Conservation (phyloP, 2,888 invertebrate genomes). For the Drosophila kambysellisi region DNA sequence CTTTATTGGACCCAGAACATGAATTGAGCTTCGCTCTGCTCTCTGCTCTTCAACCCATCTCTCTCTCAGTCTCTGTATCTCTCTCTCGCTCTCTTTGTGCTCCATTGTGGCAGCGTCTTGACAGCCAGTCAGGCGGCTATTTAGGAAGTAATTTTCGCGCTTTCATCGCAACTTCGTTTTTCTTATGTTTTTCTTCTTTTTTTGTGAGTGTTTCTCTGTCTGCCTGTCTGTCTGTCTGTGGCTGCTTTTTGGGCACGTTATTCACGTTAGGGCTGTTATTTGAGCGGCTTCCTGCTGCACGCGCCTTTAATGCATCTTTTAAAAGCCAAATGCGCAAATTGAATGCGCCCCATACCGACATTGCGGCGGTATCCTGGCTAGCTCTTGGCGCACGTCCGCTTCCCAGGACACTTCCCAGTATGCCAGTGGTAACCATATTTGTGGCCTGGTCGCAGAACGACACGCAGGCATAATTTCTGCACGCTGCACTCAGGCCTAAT, state of each 20-base stretch:
- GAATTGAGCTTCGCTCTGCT: slow-evolving; percentile 51
- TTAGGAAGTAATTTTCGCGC: slow-evolving; percentile 80
- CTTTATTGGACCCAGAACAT: slow-evolving; percentile 70
- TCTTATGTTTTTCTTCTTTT: slow-evolving; percentile 5
- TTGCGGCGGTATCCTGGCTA: slow-evolving; percentile 58
- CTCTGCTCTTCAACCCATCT: slow-evolving; percentile 19
- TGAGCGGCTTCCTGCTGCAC: slow-evolving; percentile 41
- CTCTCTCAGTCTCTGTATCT: not conserved
- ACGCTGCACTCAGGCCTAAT: slow-evolving; percentile 76
- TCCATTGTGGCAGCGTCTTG: slow-evolving; percentile 51
- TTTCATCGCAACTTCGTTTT: slow-evolving; percentile 65
- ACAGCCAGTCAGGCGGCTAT: slow-evolving; percentile 80
- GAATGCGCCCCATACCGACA: slow-evolving; percentile 64
- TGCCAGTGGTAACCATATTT: slow-evolving; percentile 1
- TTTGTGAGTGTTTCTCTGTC: slow-evolving; percentile 27
- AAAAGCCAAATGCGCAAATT: slow-evolving; percentile 81
- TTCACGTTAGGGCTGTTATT: slow-evolving; percentile 73
- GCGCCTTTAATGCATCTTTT: slow-evolving; percentile 76
- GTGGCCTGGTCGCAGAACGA: slow-evolving; percentile 44
- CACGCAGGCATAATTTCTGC: slow-evolving; percentile 76
- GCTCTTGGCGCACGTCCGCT: slow-evolving; percentile 60
- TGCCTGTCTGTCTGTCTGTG: slow-evolving; percentile 53
- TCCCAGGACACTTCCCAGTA: slow-evolving; percentile 19
- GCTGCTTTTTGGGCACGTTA: slow-evolving; percentile 73
- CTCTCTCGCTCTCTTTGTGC: slow-evolving; percentile 9